Conservation (phyloP, 2,797 vertebrate species). For the Limnodromus scolopaceus region DNA sequence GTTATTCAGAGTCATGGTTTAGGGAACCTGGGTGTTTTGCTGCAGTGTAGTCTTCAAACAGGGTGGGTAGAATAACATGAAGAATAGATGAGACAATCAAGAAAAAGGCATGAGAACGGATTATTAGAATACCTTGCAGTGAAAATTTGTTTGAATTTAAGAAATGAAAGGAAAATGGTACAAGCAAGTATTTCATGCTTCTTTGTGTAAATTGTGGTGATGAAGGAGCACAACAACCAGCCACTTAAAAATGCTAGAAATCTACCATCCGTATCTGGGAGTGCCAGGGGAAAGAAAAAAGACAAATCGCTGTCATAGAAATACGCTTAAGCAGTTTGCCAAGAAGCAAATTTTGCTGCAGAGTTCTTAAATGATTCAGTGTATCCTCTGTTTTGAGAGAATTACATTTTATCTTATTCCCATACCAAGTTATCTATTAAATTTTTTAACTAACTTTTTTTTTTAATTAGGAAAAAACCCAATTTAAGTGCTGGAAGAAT, state of each 20-base stretch:
- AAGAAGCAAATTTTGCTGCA: neutral
- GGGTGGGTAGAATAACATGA: neutral
- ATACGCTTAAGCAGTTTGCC: neutral
- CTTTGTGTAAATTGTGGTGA: neutral
- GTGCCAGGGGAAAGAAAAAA: neutral
- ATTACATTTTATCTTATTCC: neutral
- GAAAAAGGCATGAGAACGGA: neutral
- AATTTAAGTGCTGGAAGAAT: neutral
- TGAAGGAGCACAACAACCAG: neutral
- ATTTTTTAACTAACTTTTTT: neutral
- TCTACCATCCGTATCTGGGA: neutral
- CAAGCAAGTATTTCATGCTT: neutral
- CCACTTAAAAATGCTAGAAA: neutral
- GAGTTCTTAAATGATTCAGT: neutral
- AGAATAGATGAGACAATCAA: neutral
- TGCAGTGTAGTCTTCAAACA: neutral
- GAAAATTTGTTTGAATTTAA: neutral
- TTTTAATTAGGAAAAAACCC: neutral
- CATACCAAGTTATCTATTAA: neutral
- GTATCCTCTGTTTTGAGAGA: neutral
- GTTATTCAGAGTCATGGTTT: neutral
- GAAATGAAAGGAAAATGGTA: neutral
- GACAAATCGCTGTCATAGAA: neutral
- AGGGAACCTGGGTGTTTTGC: neutral
- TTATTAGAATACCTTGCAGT: neutral